A percentile compares a stretch with the other conserved stretches of the same genome.
Evolutionary conservation across 2,888 invertebrate species (phyloP).

Genomic region (Himalopsyche anomala): DNA sequence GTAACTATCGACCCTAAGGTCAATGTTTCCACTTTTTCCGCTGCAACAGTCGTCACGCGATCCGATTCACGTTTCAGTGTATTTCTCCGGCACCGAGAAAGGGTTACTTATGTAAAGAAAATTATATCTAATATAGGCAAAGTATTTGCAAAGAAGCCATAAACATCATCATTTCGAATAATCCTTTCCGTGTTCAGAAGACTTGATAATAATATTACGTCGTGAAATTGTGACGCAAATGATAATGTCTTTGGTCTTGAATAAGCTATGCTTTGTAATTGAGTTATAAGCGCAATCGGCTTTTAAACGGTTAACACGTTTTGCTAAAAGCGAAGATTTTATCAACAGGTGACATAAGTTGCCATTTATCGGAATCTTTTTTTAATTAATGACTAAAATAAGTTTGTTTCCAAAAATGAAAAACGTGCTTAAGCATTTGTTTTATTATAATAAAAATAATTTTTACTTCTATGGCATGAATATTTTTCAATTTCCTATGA

Average conservation of each 20-base stretch:
- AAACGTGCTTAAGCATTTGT: no score
- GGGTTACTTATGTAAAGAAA: constrained; percentile 2
- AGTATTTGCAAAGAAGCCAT: constrained; percentile 9
- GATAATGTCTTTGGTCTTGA: not conserved
- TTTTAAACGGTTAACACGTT: not conserved
- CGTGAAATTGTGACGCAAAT: not conserved
- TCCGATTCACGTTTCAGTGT: not conserved
- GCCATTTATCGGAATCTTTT: no score
- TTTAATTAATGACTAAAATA: no score
- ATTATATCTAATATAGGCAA: not conserved
- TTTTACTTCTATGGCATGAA: no score
- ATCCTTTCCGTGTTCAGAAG: not conserved
- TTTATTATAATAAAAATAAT: no score
- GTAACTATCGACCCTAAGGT: constrained; percentile 12
- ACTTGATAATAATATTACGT: not conserved
- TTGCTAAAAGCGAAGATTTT: not conserved
- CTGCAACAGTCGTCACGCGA: constrained; percentile 7
- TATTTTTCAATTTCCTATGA: no score
- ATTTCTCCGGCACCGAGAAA: not conserved
- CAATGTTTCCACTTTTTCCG: not conserved
- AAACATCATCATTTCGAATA: not conserved
- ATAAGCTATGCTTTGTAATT: not conserved
- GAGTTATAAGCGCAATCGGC: not conserved
- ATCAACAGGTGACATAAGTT: no score
- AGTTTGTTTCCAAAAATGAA: no score